A percentile compares a stretch with the other conserved stretches of the same genome.
Conservation (phyloP, 2,888 invertebrate species). For the Andrena camellia region DNA sequence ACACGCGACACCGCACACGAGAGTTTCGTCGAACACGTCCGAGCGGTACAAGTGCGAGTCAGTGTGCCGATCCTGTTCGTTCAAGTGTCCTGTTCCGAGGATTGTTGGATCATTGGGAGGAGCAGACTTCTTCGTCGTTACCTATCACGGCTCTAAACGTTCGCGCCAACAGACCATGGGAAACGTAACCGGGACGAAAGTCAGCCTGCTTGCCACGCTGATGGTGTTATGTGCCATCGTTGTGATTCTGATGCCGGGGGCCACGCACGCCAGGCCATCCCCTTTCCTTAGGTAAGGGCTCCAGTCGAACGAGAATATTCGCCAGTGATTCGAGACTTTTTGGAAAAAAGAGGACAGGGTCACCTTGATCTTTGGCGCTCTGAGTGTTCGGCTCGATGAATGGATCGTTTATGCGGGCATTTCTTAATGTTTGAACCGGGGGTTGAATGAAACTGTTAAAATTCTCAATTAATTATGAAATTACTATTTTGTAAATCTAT, state of each 20-base stretch:
- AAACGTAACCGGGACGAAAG: background rate
- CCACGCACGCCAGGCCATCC: slow-evolving; percentile 74
- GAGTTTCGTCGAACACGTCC: background rate
- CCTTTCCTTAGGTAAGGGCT: slow-evolving; percentile 71
- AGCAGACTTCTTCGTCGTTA: too few species aligned
- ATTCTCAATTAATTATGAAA: too few species aligned
- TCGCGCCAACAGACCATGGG: background rate
- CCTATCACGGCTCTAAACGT: background rate
- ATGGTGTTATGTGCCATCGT: slow-evolving; percentile 64
- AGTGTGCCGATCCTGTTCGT: slow-evolving; percentile 13
- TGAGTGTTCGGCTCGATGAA: too few species aligned
- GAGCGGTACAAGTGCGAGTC: background rate
- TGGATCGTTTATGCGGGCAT: too few species aligned
- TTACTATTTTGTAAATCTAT: too few species aligned
- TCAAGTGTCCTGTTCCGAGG: background rate
- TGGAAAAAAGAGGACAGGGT: too few species aligned
- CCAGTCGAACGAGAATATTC: background rate
- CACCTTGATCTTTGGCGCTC: too few species aligned
- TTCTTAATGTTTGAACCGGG: too few species aligned
- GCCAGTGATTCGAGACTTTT: background rate
- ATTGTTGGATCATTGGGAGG: too few species aligned
- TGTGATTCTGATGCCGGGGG: slow-evolving; percentile 68
- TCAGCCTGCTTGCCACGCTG: slow-evolving; percentile 33
- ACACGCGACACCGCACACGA: background rate
- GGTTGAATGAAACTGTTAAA: too few species aligned